Base-by-base conservation (phyloP, 1,140 invertebrate genomes). In the Lutraria rhynchaena region DNA sequence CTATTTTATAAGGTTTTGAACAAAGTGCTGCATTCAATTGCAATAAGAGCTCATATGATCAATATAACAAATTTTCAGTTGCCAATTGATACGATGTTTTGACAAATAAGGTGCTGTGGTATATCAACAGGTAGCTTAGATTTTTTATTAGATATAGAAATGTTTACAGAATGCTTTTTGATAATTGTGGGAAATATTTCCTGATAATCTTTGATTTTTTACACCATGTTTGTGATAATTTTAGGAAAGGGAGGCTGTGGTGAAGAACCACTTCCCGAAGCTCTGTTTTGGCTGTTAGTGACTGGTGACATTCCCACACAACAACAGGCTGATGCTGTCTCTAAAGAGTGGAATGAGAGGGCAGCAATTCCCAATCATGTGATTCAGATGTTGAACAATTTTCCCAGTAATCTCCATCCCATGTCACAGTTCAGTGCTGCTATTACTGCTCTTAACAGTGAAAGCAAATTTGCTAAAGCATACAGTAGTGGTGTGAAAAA, bases 351-450 rank as follows among this genome's bases (percentile, higher is more conserved):
- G 97, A 97, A 98, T 24, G 93, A 95, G 49, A 94, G 97, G 85
- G 97, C 96, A 90, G 95, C 95, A 90, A 94, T 99, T 5, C 98
- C 98, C 1, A 94, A 95, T 58, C 98, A 99, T 92, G 97, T 99
- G 37, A 97, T 98, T 15, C 97, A 96, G 33, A 96, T 99, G 94
- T 93, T 99, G 82, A 99, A 99, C 93, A 98, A 98, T 91, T 97
- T 99, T 93, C 98, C 98, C n/a, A 95, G 95, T 84, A 95, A 95
- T 82, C 92, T 99, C 33, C 98, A 99, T 90, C 98, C 98, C 0
- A 99, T 99, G 98, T 96, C 97, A 15, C 98, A 99, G 92, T 97
- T 99, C 88, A 96, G 96, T 55, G 96, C 97, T 37, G 98, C 98
- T 15, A 95, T 99, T 80, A 98, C 97, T 15, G 95, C 97, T 3